Evolutionary conservation across 2,888 invertebrate genomes (phyloP).

Genomic region (Gastrophysa polygoni): DNA sequence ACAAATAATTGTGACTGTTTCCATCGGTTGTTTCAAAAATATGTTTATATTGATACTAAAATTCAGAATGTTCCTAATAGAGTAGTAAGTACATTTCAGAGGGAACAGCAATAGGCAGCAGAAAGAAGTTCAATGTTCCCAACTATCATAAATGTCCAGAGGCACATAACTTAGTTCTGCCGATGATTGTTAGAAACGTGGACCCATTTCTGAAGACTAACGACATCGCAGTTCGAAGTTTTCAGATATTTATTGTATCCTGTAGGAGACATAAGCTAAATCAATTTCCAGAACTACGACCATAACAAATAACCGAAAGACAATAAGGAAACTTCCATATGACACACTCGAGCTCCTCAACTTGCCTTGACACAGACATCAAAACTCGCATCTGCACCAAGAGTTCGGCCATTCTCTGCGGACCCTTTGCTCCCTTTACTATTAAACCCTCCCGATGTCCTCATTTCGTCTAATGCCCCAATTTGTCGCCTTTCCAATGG

Average conservation of each 20-base stretch:
- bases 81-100: too few species aligned
- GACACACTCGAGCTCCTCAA: conserved; percentile 54
- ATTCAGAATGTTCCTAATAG: too few species aligned
- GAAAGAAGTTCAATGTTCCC: background rate
- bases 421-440: conserved; percentile 28
- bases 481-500: conserved; percentile 39
- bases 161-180: background rate
- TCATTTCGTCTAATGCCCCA: conserved; percentile 40
- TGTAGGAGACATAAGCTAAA: conserved; percentile 29
- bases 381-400: conserved; percentile 49
- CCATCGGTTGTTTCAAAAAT: too few species aligned
- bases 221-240: conserved; percentile 26
- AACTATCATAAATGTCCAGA: background rate
- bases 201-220: background rate
- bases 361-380: conserved; percentile 56
- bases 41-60: too few species aligned
- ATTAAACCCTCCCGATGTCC: conserved; percentile 36
- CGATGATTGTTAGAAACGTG: background rate
- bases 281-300: conserved; percentile 43
- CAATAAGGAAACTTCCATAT: conserved; percentile 56
- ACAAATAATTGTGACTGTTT: too few species aligned
- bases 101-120: too few species aligned
- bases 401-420: conserved; percentile 31
- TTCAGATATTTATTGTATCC: conserved; percentile 36
- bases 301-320: conserved; percentile 51